phyloP scores from a whole-genome alignment of 2,888 invertebrate genomes.

The Epistrophe eligans region DNA sequence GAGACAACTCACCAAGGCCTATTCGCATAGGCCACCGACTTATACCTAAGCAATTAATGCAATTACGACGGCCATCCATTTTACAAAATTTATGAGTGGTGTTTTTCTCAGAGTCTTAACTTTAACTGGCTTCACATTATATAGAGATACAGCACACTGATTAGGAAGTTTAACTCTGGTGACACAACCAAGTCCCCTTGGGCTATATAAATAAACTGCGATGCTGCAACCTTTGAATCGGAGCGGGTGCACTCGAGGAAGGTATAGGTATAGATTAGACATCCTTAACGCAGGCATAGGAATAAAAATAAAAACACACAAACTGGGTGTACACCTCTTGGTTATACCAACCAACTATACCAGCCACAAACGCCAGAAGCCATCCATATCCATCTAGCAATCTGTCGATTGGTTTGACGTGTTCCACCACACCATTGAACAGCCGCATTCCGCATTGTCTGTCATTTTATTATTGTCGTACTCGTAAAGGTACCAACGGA shows the following conservation, averaged over 20 bases:
- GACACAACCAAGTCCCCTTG: neutral
- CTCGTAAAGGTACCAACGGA: neutral
- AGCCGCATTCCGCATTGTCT: slow-evolving; percentile 52
- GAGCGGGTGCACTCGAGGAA: slow-evolving; percentile 19
- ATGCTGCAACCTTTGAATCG: slow-evolving; percentile 15
- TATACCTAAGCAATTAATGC: slow-evolving; percentile 60
- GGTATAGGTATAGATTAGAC: slow-evolving; percentile 20
- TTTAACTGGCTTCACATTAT: slow-evolving; percentile 18
- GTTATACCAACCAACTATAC: neutral
- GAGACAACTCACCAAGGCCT: slow-evolving; percentile 31
- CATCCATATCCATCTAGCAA: slow-evolving; percentile 53
- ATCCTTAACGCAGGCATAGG: slow-evolving; percentile 10
- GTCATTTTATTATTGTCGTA: slow-evolving; percentile 34
- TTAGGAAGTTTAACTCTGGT: slow-evolving; percentile 10
- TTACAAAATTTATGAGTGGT: slow-evolving; percentile 58
- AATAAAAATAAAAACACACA: neutral
- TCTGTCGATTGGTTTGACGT: slow-evolving; percentile 44
- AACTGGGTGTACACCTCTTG: slow-evolving; percentile 17
- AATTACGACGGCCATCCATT: slow-evolving; percentile 67
- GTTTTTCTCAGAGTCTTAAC: slow-evolving; percentile 27
- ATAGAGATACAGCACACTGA: slow-evolving; percentile 21
- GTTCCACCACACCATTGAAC: slow-evolving; percentile 48
- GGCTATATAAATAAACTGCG: neutral
- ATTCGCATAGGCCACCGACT: slow-evolving; percentile 44
- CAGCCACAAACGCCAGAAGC: slow-evolving; percentile 21